Evolutionary conservation across 2,113 vertebrate genomes (phyloP).

Genomic region (Ceyx cyanopectus): DNA sequence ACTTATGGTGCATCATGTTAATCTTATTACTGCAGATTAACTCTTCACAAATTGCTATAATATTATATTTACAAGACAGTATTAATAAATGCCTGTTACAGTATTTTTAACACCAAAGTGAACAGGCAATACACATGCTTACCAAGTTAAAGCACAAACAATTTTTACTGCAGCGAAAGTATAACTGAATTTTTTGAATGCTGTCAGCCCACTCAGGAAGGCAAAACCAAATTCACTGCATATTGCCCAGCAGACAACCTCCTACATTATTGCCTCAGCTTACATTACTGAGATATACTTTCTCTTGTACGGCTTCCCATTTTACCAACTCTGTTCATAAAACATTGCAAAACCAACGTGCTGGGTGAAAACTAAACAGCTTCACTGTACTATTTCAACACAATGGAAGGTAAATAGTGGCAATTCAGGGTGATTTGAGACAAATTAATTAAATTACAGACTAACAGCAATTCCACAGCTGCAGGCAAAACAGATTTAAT

Average conservation of each 20-base stretch:
- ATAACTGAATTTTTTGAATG: conserved; percentile 84
- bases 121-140: conserved; percentile 18
- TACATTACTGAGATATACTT: conserved; percentile 45
- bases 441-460: background rate
- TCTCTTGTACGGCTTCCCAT: conserved; percentile 35
- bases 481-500: background rate
- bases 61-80: background rate
- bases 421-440: background rate
- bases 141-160: conserved; percentile 63
- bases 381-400: background rate
- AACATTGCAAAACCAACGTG: background rate
- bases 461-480: background rate
- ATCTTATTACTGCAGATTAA: conserved; percentile 56
- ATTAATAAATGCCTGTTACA: background rate
- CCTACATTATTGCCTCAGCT: conserved; percentile 87
- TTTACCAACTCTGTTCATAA: conserved; percentile 7
- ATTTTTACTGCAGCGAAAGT: conserved; percentile 60
- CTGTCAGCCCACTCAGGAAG: conserved; percentile 84
- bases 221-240: conserved; percentile 86
- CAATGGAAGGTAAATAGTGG: background rate
- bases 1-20: conserved; percentile 23
- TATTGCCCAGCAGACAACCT: conserved; percentile 77
- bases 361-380: background rate
- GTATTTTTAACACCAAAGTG: background rate
- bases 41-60: background rate